phyloP scores from a whole-genome alignment of 2,888 invertebrate genomes.

The Dioctria rufipes region DNA sequence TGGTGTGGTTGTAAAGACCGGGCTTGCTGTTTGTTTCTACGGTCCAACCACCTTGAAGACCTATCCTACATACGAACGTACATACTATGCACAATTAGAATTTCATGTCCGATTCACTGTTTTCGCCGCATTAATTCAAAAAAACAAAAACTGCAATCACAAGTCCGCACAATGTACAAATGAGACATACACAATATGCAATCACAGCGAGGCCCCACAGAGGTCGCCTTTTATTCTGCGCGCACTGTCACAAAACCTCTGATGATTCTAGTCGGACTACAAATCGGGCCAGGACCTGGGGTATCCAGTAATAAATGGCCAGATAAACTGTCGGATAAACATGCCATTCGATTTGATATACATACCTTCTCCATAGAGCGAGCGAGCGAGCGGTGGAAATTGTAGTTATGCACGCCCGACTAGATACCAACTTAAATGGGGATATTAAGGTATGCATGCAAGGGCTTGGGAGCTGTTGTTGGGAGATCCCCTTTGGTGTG shows the following conservation, averaged over 20 bases:
- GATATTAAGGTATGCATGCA: slow-evolving; percentile 33
- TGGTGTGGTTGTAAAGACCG: not conserved
- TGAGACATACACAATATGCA: slow-evolving; percentile 26
- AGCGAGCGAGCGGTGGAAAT: slow-evolving; percentile 18
- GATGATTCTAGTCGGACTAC: not conserved
- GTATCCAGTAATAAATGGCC: slow-evolving; percentile 46
- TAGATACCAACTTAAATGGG: slow-evolving; percentile 45
- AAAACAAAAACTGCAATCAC: slow-evolving; percentile 39
- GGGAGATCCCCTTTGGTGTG: not conserved
- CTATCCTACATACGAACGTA: no score
- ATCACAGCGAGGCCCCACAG: not conserved
- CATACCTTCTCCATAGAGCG: slow-evolving; percentile 18
- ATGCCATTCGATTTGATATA: slow-evolving; percentile 38
- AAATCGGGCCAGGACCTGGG: not conserved
- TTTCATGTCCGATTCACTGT: slow-evolving; percentile 40
- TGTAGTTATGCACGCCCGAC: slow-evolving; percentile 15
- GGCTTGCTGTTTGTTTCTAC: not conserved
- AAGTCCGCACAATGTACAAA: slow-evolving; percentile 12
- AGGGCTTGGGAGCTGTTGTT: not conserved
- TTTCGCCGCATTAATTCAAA: slow-evolving; percentile 21
- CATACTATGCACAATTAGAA: not conserved
- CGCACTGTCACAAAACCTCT: slow-evolving; percentile 5
- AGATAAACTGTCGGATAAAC: slow-evolving; percentile 52
- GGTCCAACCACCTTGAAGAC: no score
- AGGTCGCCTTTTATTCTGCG: slow-evolving; percentile 7